phyloP scores from a whole-genome alignment of 2,113 vertebrate species.

The Urocynchramus pylzowi region DNA sequence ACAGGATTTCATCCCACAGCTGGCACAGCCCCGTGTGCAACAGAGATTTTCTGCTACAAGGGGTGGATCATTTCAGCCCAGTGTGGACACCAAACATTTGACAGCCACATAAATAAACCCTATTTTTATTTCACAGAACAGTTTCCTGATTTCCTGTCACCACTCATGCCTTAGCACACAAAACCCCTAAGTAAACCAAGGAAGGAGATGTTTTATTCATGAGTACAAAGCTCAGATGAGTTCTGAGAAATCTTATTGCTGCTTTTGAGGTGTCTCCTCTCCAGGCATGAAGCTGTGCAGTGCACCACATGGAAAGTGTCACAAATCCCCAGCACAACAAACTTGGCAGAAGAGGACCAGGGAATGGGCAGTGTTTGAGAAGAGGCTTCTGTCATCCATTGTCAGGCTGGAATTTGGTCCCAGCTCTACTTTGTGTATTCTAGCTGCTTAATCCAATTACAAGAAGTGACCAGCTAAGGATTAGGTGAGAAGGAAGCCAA shows the following conservation, averaged over 20 bases:
- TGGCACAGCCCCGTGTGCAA: background rate
- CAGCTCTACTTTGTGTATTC: background rate
- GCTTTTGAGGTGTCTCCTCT: background rate
- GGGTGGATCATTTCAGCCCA: background rate
- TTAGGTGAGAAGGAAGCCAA: background rate
- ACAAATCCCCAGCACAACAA: background rate
- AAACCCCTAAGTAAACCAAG: background rate
- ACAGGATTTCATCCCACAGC: background rate
- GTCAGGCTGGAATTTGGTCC: background rate
- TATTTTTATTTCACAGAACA: background rate
- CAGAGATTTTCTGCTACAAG: background rate
- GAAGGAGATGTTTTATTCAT: constrained; percentile 19
- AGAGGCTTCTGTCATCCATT: background rate
- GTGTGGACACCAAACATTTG: background rate
- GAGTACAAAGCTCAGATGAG: background rate
- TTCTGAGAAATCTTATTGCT: background rate
- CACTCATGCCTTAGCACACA: background rate
- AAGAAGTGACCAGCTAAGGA: background rate
- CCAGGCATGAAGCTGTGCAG: background rate
- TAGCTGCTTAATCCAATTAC: background rate
- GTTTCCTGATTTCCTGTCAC: background rate
- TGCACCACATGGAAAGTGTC: background rate
- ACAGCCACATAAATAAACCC: background rate
- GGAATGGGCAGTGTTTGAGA: background rate
- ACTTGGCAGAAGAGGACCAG: background rate